Evolutionary conservation across 2,888 invertebrate species (phyloP).

Genomic region (Caenorhabditis angaria): DNA sequence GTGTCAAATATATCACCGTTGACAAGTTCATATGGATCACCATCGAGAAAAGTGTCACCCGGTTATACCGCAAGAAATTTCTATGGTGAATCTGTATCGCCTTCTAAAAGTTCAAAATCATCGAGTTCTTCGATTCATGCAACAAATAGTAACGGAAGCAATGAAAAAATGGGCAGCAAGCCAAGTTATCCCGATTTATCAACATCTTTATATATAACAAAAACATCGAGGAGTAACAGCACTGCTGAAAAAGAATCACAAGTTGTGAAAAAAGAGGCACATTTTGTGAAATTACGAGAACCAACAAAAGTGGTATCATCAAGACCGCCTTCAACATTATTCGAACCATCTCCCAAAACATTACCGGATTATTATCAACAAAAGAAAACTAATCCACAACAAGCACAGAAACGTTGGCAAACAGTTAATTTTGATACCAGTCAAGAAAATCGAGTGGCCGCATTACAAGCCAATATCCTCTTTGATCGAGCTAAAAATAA

Average conservation of each 20-base stretch:
- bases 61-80: too few species aligned
- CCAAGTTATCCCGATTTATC: slow-evolving; percentile 5
- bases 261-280: slow-evolving; percentile 8
- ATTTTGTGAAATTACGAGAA: slow-evolving; percentile 3
- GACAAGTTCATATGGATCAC: too few species aligned
- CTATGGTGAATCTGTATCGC: too few species aligned
- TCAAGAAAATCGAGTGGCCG: background rate
- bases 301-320: background rate
- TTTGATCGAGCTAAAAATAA: background rate
- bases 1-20: too few species aligned
- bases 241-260: slow-evolving; percentile 7
- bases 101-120: too few species aligned
- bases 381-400: background rate
- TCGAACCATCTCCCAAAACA: background rate
- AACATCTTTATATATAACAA: background rate
- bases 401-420: background rate
- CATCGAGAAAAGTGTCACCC: too few species aligned
- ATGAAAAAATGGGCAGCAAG: too few species aligned
- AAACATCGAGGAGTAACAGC: background rate
- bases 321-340: background rate
- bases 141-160: too few species aligned
- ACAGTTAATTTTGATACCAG: background rate
- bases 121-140: too few species aligned
- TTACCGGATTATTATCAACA: background rate
- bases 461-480: background rate